Conservation (phyloP, 2,888 invertebrate genomes). For the Podabrus alpinus region DNA sequence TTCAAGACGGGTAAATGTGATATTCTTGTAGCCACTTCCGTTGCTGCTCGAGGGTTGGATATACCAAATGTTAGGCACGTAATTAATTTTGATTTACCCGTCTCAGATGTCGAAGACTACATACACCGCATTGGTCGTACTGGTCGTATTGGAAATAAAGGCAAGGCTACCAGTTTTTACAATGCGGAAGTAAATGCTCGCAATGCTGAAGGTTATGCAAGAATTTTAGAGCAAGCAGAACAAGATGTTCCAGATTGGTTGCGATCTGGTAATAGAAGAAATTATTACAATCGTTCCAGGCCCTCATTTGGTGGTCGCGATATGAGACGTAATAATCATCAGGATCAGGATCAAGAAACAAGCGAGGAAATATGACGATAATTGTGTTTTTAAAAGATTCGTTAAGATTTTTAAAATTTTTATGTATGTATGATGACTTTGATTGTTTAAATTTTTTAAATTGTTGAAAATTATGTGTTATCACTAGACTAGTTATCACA, state of each 20-base stretch:
- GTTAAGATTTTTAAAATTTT: too few species aligned
- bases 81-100: constrained; percentile 90
- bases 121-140: constrained; percentile 95
- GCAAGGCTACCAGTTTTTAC: constrained; percentile 85
- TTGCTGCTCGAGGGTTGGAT: constrained; percentile 91
- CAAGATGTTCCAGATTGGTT: constrained; percentile 83
- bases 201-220: constrained; percentile 68
- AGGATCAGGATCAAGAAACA: too few species aligned
- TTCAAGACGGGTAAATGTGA: constrained; percentile 78
- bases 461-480: too few species aligned
- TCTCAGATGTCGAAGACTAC: constrained; percentile 83
- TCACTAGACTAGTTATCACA: too few species aligned
- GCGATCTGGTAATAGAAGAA: constrained; percentile 57
- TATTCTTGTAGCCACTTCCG: constrained; percentile 92
- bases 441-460: too few species aligned
- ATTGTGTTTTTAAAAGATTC: too few species aligned
- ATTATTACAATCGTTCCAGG: constrained; percentile 47
- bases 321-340: constrained; percentile 35
- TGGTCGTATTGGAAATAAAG: constrained; percentile 82
- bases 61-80: constrained; percentile 87
- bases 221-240: constrained; percentile 76
- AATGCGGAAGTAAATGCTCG: constrained; percentile 64
- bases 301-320: constrained; percentile 71
- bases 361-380: too few species aligned
- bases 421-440: too few species aligned